Percentiles rank a stretch among this genome's conserved stretches.
Conservation (phyloP, 2,888 invertebrate species). For the Lordiphosa fenestrarum region DNA sequence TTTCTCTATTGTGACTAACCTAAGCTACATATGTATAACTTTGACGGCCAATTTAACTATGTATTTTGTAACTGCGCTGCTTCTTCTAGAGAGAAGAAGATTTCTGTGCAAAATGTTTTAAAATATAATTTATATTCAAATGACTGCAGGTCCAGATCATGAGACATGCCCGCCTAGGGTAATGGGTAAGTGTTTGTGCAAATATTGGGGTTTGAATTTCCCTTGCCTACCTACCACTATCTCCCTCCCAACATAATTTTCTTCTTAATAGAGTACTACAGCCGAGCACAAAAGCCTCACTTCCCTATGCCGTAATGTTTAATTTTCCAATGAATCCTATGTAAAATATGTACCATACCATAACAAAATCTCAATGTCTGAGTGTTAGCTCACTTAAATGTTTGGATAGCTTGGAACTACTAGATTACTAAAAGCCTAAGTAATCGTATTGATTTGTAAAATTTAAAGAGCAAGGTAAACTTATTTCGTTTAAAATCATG, state of each 20-base stretch:
- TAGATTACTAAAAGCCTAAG: too few species aligned
- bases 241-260: conserved; percentile 30
- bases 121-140: conserved; percentile 56
- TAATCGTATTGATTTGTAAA: too few species aligned
- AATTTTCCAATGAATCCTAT: conserved; percentile 8
- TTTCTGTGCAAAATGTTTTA: conserved; percentile 44
- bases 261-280: conserved; percentile 17
- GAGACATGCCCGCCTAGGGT: conserved; percentile 80
- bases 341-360: conserved; percentile 32
- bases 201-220: conserved; percentile 42
- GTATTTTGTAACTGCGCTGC: conserved; percentile 33
- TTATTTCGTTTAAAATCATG: background rate
- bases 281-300: conserved; percentile 41
- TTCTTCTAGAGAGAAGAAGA: conserved; percentile 11
- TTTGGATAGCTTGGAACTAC: conserved; percentile 10
- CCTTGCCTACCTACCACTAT: conserved; percentile 1
- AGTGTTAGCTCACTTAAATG: too few species aligned
- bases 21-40: conserved; percentile 27
- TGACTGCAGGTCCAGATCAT: conserved; percentile 81
- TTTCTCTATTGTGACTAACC: conserved; percentile 74
- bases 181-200: conserved; percentile 79
- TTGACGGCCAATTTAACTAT: conserved; percentile 44
- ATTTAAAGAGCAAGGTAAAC: too few species aligned
- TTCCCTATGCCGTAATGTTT: conserved; percentile 5
- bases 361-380: too few species aligned